These are phyloP conservation scores for Uropsilus gracilis DNA, from an alignment of 2,113 vertebrate species.

Conservation along the genomic window DNA sequence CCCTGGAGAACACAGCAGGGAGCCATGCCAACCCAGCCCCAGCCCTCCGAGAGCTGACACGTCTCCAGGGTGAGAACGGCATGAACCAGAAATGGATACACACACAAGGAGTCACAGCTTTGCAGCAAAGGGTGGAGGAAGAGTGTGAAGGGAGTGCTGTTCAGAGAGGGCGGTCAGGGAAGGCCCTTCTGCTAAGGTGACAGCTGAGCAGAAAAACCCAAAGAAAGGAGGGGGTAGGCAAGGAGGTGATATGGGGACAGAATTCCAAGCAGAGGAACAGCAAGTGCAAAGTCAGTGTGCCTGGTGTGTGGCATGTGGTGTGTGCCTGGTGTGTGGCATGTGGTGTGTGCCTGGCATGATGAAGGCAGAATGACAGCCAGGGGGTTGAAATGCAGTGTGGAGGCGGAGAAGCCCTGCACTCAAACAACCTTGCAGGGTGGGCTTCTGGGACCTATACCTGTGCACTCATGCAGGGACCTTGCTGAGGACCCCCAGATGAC, in stretches of 20 bases:
- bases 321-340: too few species aligned
- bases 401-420: not conserved
- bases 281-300: not conserved
- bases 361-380: accelerated
- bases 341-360: not conserved
- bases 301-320: not conserved
- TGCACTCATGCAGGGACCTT: not conserved
- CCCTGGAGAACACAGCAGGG: not conserved
- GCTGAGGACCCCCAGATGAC: not conserved
- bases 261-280: not conserved
- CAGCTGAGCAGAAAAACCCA: not conserved
- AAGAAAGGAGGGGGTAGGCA: not conserved
- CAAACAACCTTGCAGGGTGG: not conserved
- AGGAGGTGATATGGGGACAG: not conserved
- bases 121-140: not conserved
- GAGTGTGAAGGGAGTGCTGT: not conserved
- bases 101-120: not conserved
- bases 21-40: accelerated
- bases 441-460: not conserved
- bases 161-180: not conserved
- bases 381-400: accelerated
- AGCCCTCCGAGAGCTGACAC: accelerated
- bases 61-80: accelerated
- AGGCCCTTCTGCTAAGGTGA: not conserved
- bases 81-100: not conserved